A percentile compares a stretch with the other conserved stretches of the same genome.
phyloP scores from a whole-genome alignment of 2,888 invertebrate species.

The Leucania comma region DNA sequence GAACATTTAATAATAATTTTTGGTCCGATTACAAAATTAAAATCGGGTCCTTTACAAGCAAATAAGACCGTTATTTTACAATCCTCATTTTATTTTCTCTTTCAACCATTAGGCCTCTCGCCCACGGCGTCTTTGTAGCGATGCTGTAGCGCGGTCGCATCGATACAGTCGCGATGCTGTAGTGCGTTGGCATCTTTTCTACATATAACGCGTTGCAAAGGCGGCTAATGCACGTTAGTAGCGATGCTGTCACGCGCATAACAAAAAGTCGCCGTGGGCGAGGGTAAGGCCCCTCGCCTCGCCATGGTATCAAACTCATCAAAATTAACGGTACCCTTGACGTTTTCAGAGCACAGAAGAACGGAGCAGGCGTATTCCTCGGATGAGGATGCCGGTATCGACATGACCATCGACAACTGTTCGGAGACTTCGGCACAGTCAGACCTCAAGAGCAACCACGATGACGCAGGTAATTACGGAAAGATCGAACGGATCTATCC shows the following conservation, averaged over 20 bases:
- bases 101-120: not conserved
- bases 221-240: too few species aligned
- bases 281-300: too few species aligned
- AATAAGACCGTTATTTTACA: not conserved
- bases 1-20: not conserved
- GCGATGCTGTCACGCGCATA: too few species aligned
- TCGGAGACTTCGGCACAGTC: slow-evolving; percentile 95
- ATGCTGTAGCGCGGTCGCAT: too few species aligned
- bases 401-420: slow-evolving; percentile 94
- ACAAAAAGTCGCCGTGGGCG: too few species aligned
- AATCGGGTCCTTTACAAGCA: not conserved
- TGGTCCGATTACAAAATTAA: not conserved
- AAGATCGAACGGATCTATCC: not conserved
- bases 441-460: slow-evolving; percentile 93
- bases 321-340: slow-evolving; percentile 23
- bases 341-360: slow-evolving; percentile 85
- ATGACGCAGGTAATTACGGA: slow-evolving; percentile 85
- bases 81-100: not conserved
- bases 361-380: slow-evolving; percentile 92
- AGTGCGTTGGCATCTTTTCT: too few species aligned
- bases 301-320: not conserved
- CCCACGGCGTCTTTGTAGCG: too few species aligned
- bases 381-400: slow-evolving; percentile 93
- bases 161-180: too few species aligned
- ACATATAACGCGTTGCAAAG: too few species aligned